Evolutionary conservation across 2,888 invertebrate genomes (phyloP).

Genomic region (Andrena bucephala): DNA sequence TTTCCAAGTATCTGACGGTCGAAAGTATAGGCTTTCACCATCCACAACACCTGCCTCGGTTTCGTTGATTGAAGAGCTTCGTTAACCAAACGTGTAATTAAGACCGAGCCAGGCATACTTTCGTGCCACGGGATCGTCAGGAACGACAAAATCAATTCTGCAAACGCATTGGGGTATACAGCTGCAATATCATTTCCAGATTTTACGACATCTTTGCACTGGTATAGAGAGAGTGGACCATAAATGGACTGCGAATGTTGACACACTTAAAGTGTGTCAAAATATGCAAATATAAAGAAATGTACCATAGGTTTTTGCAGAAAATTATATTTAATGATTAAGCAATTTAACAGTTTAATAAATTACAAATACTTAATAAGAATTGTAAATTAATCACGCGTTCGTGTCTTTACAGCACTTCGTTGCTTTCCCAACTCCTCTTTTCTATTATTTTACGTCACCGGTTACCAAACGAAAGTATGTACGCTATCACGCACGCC

Average conservation of each 20-base stretch:
- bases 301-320: too few species aligned
- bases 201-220: slow-evolving; percentile 29
- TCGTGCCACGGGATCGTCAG: slow-evolving; percentile 1
- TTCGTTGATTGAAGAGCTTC: slow-evolving; percentile 57
- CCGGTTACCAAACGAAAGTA: too few species aligned
- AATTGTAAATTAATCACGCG: too few species aligned
- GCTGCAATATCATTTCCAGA: slow-evolving; percentile 47
- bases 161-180: slow-evolving; percentile 30
- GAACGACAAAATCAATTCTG: slow-evolving; percentile 34
- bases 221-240: not conserved
- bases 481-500: too few species aligned
- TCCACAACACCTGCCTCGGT: slow-evolving; percentile 38
- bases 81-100: slow-evolving; percentile 65
- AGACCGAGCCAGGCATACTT: slow-evolving; percentile 40
- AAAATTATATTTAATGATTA: too few species aligned
- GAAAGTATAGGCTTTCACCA: slow-evolving; percentile 37
- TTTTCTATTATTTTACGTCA: too few species aligned
- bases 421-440: too few species aligned
- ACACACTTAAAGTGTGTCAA: not conserved
- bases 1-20: slow-evolving; percentile 32
- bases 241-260: not conserved
- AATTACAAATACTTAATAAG: too few species aligned
- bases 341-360: too few species aligned
- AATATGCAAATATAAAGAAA: not conserved
- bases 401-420: too few species aligned